Conservation (phyloP, 1,140 invertebrate genomes). For the Riptortus pedestris region DNA sequence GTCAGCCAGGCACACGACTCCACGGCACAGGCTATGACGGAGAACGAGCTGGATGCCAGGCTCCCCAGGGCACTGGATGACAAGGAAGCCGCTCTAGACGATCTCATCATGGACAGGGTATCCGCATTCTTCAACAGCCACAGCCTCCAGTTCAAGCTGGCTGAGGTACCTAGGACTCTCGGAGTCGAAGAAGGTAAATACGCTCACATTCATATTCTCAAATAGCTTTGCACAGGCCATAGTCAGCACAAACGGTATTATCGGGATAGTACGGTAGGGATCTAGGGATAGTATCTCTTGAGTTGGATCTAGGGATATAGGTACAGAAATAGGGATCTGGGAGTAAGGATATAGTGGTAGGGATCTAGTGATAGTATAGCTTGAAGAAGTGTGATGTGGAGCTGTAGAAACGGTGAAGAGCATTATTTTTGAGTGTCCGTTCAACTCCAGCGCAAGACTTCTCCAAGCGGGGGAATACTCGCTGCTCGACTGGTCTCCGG, state of each 20-base stretch:
- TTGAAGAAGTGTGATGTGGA: too few species aligned
- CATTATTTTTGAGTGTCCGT: too few species aligned
- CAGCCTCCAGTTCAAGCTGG: constrained; percentile 50
- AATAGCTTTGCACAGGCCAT: background rate
- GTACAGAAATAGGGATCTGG: too few species aligned
- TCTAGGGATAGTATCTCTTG: too few species aligned
- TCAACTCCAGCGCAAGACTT: too few species aligned
- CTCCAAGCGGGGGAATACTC: too few species aligned
- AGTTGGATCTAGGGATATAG: too few species aligned
- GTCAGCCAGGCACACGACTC: constrained; percentile 42
- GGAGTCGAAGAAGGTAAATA: constrained; percentile 17
- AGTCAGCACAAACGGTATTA: background rate
- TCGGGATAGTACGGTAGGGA: too few species aligned
- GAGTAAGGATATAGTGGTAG: too few species aligned
- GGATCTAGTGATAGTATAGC: too few species aligned
- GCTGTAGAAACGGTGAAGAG: too few species aligned
- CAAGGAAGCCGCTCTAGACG: constrained; percentile 59
- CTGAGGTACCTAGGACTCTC: background rate
- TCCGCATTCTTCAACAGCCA: constrained; percentile 61
- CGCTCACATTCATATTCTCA: background rate
- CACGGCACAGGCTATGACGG: constrained; percentile 34
- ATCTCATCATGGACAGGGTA: constrained; percentile 60
- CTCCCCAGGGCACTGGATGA: constrained; percentile 56
- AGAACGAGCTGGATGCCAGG: constrained; percentile 52
- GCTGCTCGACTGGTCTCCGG: too few species aligned